Evolutionary conservation across 2,888 invertebrate genomes (phyloP).

Genomic region (Dryocosmus kuriphilus): DNA sequence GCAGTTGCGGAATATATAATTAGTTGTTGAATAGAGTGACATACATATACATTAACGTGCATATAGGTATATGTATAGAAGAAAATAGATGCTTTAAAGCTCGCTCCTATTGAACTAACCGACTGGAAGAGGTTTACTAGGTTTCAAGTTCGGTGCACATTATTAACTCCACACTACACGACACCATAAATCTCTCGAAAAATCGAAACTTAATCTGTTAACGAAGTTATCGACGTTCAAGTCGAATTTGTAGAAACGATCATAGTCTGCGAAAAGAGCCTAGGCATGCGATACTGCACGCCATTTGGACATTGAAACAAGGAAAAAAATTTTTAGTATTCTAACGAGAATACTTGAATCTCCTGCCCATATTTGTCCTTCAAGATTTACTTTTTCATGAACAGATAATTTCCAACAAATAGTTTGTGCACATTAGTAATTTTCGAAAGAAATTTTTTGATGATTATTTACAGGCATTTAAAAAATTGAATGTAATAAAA

Average conservation of each 20-base stretch:
- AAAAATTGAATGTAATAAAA: too few species aligned
- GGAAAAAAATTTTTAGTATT: not conserved
- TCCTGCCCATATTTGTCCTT: not conserved
- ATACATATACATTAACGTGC: not conserved
- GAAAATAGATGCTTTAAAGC: not conserved
- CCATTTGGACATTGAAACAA: not conserved
- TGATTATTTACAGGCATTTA: too few species aligned
- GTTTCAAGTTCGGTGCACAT: not conserved
- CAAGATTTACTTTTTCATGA: not conserved
- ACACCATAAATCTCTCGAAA: conserved; percentile 19
- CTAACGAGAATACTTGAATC: too few species aligned
- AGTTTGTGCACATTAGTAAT: too few species aligned
- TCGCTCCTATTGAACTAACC: not conserved
- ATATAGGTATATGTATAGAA: not conserved
- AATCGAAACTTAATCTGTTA: conserved; percentile 31
- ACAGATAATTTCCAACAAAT: not conserved
- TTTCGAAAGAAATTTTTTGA: too few species aligned
- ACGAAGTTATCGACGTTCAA: conserved; percentile 23
- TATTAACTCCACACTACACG: conserved; percentile 8
- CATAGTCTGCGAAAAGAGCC: not conserved
- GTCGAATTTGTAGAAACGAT: conserved; percentile 26
- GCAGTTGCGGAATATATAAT: not conserved
- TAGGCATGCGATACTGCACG: conserved; percentile 11
- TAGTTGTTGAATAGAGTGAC: not conserved
- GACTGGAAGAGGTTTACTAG: not conserved